Evolutionary conservation across 1,140 invertebrate species (phyloP), one percentile per base, ranked within the genome.

Genomic region (Planococcus citri): DNA sequence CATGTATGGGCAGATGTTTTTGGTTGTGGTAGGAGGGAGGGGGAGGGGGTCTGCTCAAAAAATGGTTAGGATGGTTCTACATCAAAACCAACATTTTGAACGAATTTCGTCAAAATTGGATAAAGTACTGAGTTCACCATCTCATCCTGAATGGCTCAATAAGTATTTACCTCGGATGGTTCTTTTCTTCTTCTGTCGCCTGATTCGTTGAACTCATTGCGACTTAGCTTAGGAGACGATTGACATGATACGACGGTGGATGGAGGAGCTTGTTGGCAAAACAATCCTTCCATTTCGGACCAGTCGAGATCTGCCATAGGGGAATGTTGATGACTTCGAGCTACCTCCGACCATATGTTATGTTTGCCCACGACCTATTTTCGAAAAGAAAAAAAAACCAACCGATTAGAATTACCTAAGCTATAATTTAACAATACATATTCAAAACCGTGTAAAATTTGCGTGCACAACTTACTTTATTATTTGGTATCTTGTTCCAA

Each of bases 311-410:
- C 88, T 10, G 86, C 82, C 81, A 86, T 88, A 1, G 87, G 86
- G 0, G 86, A 87, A 76, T 89, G 84, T 76, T 95, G 88, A 76
- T 95, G 89, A 73, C 87, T 88, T 73, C 87, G 86, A 0, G 91
- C 90, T 22, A 97, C 88, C 69, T 91, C 81, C 0, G 91, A 90
- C 95, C 95, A 98, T 73, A 98, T 89, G 78, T 96, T 97, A 71
- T 90, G 88, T 75, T 89, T 90, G 51, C 87, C 88, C 70, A 91
- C 83, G 14, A 92, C 87, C 86, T 87, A 74, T 51, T n/a, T 74
- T 73, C 70, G 21, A 38, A 38, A 71, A 38, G 27, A 71, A 51
- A n/a, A n/a, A n/a, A n/a, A n/a, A n/a, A n/a, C n/a, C 38, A 10
- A 51, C 38, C 38, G 10, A 51, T 12, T 51, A 51, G n/a, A 10